Percentiles rank a stretch among this genome's conserved stretches.
These are phyloP conservation scores for Argyra leucocephala DNA, from an alignment of 2,888 invertebrate species.

Conservation along the genomic window DNA sequence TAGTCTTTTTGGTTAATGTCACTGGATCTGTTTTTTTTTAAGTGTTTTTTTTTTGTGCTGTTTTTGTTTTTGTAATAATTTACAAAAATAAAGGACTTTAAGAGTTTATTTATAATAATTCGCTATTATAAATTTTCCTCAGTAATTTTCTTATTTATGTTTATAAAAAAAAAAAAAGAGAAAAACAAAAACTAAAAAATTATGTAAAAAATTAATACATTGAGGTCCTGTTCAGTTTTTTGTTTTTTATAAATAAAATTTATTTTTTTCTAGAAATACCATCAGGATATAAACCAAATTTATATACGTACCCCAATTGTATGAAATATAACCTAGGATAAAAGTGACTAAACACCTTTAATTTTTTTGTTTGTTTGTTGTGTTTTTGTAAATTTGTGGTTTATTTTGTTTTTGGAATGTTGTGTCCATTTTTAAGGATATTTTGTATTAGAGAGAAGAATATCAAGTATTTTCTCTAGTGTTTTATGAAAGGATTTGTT, in stretches of 20 bases:
- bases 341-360: background rate
- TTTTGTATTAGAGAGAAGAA: background rate
- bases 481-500: background rate
- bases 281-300: background rate
- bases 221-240: too few species aligned
- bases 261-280: background rate
- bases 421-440: background rate
- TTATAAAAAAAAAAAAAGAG: background rate
- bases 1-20: too few species aligned
- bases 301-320: background rate
- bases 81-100: background rate
- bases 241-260: background rate
- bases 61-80: too few species aligned
- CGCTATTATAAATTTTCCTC: background rate
- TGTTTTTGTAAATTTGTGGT: background rate
- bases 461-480: background rate
- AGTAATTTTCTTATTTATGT: slow-evolving; percentile 1
- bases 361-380: background rate
- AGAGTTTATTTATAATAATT: background rate
- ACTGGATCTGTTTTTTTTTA: too few species aligned
- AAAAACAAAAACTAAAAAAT: too few species aligned
- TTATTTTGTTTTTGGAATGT: background rate
- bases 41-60: too few species aligned
- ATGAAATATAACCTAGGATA: background rate
- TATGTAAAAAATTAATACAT: too few species aligned